Evolutionary conservation across 2,797 vertebrate genomes (phyloP).

Genomic region (Smutsia gigantea): DNA sequence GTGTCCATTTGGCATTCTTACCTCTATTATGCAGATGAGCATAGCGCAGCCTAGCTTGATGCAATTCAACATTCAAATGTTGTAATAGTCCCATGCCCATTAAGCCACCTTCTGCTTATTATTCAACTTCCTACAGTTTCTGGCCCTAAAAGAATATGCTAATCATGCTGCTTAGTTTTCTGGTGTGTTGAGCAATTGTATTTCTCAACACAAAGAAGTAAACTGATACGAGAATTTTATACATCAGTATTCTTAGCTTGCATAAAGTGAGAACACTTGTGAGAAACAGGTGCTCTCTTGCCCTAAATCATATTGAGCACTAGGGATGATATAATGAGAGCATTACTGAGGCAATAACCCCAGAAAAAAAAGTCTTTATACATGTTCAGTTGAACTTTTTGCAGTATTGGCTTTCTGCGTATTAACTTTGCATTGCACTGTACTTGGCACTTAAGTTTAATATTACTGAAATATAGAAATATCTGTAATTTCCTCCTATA

Average conservation of each 20-base stretch:
- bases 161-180: constrained; percentile 33
- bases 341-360: not conserved
- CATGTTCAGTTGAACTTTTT: not conserved
- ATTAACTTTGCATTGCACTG: not conserved
- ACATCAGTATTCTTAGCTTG: constrained; percentile 52
- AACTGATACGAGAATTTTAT: not conserved
- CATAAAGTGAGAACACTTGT: not conserved
- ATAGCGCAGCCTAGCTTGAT: not conserved
- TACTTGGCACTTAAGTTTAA: not conserved
- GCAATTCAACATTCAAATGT: not conserved
- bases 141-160: constrained; percentile 54
- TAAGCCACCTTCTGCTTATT: constrained; percentile 7
- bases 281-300: not conserved
- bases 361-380: not conserved
- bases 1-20: not conserved
- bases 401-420: not conserved
- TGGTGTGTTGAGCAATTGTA: constrained; percentile 34
- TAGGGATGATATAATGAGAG: not conserved
- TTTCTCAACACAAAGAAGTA: constrained; percentile 48
- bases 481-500: not conserved
- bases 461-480: not conserved
- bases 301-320: not conserved
- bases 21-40: not conserved
- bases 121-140: constrained; percentile 19
- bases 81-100: not conserved